phyloP scores from a whole-genome alignment of 2,113 vertebrate species.

The Hydrolagus affinis region DNA sequence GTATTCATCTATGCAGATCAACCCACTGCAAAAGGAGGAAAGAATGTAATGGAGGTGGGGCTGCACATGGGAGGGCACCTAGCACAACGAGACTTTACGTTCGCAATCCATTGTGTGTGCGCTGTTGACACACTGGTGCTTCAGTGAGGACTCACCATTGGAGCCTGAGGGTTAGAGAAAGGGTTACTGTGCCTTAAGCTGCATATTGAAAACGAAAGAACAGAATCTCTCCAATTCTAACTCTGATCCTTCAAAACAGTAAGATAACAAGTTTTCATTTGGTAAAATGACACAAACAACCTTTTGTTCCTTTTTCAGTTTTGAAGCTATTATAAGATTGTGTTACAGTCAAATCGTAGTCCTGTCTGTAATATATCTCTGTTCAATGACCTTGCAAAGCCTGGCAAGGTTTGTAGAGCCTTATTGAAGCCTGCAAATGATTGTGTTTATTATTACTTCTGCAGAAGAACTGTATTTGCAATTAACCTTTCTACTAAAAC shows the following conservation, averaged over 20 bases:
- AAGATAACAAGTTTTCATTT: neutral
- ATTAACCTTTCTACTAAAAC: constrained; percentile 6
- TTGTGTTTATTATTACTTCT: neutral
- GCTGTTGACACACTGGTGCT: no score
- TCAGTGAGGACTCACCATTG: no score
- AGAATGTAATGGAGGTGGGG: no score
- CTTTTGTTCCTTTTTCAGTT: neutral
- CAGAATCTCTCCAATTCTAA: neutral
- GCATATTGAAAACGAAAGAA: no score
- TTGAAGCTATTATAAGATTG: neutral
- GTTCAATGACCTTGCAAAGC: neutral
- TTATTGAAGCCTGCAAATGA: neutral
- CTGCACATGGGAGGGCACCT: no score
- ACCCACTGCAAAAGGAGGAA: no score
- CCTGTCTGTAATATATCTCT: neutral
- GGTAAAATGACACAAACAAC: neutral
- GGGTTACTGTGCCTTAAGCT: no score
- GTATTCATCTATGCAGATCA: no score
- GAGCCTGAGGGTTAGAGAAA: no score
- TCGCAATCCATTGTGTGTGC: no score
- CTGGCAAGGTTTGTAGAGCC: neutral
- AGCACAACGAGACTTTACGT: no score
- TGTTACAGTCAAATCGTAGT: neutral
- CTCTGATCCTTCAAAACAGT: neutral
- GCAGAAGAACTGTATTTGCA: neutral